These are phyloP conservation scores for Symphodus melops DNA, from an alignment of 2,113 vertebrate genomes.

Conservation along the genomic window DNA sequence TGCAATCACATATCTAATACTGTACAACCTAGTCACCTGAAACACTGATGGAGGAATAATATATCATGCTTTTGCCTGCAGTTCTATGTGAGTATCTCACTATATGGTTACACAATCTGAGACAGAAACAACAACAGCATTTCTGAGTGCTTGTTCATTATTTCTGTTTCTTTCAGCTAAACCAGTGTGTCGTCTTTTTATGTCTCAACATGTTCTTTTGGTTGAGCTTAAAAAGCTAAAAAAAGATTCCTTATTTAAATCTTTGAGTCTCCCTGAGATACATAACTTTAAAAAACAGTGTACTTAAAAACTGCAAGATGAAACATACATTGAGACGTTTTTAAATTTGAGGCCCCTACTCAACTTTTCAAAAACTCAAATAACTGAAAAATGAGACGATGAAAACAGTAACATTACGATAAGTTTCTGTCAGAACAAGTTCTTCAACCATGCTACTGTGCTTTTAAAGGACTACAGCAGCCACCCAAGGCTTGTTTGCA, in stretches of 20 bases:
- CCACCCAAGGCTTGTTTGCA: background rate
- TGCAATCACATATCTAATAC: slow-evolving; percentile 8
- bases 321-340: too few species aligned
- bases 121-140: background rate
- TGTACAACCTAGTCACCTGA: background rate
- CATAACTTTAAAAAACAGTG: background rate
- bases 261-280: slow-evolving; percentile 47
- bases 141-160: background rate
- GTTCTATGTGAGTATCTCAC: background rate
- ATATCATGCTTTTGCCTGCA: background rate
- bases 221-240: background rate
- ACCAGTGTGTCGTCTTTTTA: background rate
- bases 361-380: background rate
- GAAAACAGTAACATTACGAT: slow-evolving; percentile 11
- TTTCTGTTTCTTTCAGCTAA: background rate
- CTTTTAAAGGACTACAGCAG: slow-evolving; percentile 2
- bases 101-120: background rate
- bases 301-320: too few species aligned
- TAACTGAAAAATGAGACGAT: background rate
- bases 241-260: background rate
- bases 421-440: background rate
- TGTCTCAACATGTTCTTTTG: background rate
- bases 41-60: background rate
- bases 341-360: background rate
- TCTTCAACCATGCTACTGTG: slow-evolving; percentile 24